Percentiles rank a stretch among this genome's conserved stretches.
Conservation (phyloP, 92 coral and sea anemone species). For the Palythoa heliodiscus region DNA sequence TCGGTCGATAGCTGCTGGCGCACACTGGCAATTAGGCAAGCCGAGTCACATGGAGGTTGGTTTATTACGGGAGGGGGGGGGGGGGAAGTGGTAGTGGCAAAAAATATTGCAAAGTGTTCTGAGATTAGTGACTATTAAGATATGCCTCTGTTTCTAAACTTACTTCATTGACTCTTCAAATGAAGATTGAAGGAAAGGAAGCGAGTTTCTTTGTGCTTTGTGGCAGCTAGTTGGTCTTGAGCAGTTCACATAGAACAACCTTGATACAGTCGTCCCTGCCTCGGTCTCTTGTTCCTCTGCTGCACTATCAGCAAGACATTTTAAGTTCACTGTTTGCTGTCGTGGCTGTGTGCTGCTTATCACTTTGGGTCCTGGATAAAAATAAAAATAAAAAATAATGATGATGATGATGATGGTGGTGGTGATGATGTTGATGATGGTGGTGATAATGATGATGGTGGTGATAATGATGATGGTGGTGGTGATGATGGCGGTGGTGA, state of each 20-base stretch:
- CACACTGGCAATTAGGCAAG: background rate
- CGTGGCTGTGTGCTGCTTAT: slow-evolving; percentile 25
- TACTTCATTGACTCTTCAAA: slow-evolving; percentile 24
- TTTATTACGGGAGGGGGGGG: too few relatives aligned
- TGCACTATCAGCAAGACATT: background rate
- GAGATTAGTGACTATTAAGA: background rate
- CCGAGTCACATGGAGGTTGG: background rate
- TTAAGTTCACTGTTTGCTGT: slow-evolving; percentile 5
- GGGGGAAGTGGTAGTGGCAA: too few relatives aligned
- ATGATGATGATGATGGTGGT: background rate
- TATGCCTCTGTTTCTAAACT: background rate
- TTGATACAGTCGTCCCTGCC: slow-evolving; percentile 20
- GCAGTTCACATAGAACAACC: slow-evolving; percentile 20
- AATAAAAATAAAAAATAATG: background rate
- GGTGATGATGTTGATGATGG: background rate
- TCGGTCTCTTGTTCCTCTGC: slow-evolving; percentile 17
- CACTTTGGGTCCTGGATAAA: slow-evolving; percentile 32
- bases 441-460: background rate
- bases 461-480: background rate
- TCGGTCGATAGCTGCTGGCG: background rate
- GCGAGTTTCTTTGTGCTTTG: background rate
- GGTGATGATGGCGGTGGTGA: too few relatives aligned
- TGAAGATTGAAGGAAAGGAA: slow-evolving; percentile 31
- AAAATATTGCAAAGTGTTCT: too few relatives aligned
- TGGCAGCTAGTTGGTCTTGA: slow-evolving; percentile 2